phyloP scores from a whole-genome alignment of 1,140 invertebrate species.

The Bathynomus jamesi region DNA sequence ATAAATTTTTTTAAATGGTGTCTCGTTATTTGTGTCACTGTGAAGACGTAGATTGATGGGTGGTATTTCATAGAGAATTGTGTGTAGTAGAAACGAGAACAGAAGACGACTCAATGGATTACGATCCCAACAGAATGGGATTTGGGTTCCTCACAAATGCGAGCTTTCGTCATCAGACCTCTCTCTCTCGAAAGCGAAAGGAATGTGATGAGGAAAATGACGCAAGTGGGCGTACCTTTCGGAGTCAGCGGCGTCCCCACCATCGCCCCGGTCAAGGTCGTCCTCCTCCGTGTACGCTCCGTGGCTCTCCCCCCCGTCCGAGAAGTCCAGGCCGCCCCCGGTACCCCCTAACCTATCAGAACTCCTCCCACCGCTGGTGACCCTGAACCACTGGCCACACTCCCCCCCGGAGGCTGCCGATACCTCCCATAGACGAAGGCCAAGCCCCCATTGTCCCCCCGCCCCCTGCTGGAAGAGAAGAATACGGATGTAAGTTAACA shows the following conservation, averaged over 20 bases:
- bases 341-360: conserved; percentile 25
- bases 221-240: too few relatives aligned
- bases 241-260: conserved; percentile 29
- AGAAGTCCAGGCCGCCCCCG: conserved; percentile 26
- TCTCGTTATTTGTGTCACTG: too few relatives aligned
- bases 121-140: too few relatives aligned
- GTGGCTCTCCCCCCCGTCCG: conserved; percentile 29
- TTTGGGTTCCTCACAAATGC: not conserved
- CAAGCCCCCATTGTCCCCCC: conserved; percentile 50
- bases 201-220: not conserved
- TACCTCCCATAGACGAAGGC: conserved; percentile 72
- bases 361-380: conserved; percentile 30
- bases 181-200: not conserved
- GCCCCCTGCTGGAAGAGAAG: too few relatives aligned
- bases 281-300: conserved; percentile 30
- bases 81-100: too few relatives aligned
- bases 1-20: too few relatives aligned
- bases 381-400: conserved; percentile 50
- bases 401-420: conserved; percentile 54
- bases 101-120: too few relatives aligned
- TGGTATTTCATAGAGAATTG: too few relatives aligned
- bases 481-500: too few relatives aligned
- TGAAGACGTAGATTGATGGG: too few relatives aligned
- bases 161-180: not conserved
- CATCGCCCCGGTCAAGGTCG: conserved; percentile 30